Conservation (phyloP, 2,888 invertebrate species). For the Rhingia campestris region DNA sequence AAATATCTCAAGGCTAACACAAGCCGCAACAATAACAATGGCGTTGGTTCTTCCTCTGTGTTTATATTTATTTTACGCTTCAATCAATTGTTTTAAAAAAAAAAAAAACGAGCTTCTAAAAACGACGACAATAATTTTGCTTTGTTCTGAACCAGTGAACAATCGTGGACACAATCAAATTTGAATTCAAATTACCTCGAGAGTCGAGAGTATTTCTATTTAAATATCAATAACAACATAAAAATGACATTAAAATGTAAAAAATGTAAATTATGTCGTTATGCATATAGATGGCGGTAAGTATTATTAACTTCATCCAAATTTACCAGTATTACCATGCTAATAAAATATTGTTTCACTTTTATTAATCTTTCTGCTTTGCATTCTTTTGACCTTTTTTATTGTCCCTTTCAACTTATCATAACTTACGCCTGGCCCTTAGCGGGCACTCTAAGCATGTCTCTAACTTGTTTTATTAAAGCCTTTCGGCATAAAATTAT, state of each 20-base stretch:
- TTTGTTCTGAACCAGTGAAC: constrained; percentile 12
- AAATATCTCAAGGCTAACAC: constrained; percentile 28
- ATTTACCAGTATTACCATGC: too few species aligned
- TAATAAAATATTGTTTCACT: too few species aligned
- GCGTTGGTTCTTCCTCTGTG: constrained; percentile 9
- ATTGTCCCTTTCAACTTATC: too few species aligned
- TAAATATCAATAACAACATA: neutral
- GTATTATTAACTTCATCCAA: too few species aligned
- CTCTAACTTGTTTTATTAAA: too few species aligned
- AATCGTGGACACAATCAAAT: constrained; percentile 36
- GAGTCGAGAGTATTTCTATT: neutral
- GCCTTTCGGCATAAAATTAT: too few species aligned
- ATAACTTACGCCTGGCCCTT: too few species aligned
- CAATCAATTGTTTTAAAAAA: constrained; percentile 37
- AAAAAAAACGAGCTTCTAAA: constrained; percentile 18
- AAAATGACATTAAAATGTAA: neutral
- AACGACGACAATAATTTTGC: constrained; percentile 1
- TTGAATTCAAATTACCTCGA: constrained; percentile 28
- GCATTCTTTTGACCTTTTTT: too few species aligned
- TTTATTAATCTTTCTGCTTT: too few species aligned
- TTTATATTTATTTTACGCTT: constrained; percentile 39
- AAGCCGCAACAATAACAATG: neutral
- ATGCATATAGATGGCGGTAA: neutral
- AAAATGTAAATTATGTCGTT: too few species aligned
- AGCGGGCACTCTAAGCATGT: too few species aligned